These are phyloP conservation scores for Mixornis gularis DNA, from an alignment of 2,113 vertebrate genomes.

Conservation along the genomic window DNA sequence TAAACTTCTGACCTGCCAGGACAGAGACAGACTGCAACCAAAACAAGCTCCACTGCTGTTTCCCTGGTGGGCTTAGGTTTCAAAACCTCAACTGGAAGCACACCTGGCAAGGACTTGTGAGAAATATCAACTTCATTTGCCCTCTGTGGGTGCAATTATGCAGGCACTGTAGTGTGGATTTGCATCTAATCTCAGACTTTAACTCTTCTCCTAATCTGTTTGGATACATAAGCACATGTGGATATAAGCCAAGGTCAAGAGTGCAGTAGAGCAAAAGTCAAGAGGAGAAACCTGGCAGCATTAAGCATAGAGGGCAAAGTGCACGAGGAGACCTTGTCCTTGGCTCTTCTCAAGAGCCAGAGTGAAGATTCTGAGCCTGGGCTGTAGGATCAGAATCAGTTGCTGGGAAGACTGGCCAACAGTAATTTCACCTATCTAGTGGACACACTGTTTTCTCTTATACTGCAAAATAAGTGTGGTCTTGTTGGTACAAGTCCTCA, in stretches of 20 bases:
- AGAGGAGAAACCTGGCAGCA: not conserved
- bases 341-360: not conserved
- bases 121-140: not conserved
- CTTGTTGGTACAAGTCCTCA: not conserved
- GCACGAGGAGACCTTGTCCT: not conserved
- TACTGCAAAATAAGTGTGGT: not conserved
- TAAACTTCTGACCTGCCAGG: not conserved
- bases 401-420: not conserved
- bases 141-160: not conserved
- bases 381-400: not conserved
- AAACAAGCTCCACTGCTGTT: not conserved
- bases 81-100: not conserved
- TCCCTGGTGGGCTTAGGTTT: not conserved
- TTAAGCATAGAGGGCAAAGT: not conserved
- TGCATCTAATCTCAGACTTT: not conserved
- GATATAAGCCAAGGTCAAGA: not conserved
- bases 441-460: not conserved
- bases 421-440: not conserved
- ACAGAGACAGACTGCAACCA: not conserved
- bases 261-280: not conserved
- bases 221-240: not conserved
- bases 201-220: not conserved
- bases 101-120: not conserved
- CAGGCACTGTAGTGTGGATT: not conserved
- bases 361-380: not conserved